Evolutionary conservation across 2,888 invertebrate species (phyloP), one percentile per base, ranked within the genome.

Genomic region (Frankliniella fusca): DNA sequence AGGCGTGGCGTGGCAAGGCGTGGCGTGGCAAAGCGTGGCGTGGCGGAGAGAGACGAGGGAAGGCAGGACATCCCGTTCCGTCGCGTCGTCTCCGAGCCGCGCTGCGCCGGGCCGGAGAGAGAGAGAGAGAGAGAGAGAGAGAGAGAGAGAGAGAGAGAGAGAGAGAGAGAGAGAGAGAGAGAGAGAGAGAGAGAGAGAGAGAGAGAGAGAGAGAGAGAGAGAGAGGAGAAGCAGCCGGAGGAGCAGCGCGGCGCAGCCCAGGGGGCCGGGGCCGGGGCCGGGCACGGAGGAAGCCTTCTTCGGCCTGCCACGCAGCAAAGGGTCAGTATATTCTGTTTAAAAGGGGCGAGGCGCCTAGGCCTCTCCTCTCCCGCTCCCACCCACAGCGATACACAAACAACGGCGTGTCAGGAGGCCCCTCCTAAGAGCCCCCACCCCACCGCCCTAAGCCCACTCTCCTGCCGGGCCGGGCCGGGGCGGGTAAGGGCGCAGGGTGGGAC

Each of bases 321-420:
- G 70, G 70, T 76, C 70, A 76, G 70, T 76, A 76, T 76, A 76
- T 76, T 76, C 70, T 76, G 70, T 76, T 76, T 76, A 76, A 76
- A 76, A 76, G 70, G 70, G 70, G 70, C 70, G 27, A 10, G 70
- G 70, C 8, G 18, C 38, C 38, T 38, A 38, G 38, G 38, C 38
- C 38, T 38, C 38, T 70, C 38, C 38, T 38, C 38, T 70, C n/a
- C 70, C 70, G 70, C 27, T n/a, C 23, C 70, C 70, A 10, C 23
- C 27, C 70, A 23, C 23, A 23, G 70, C 70, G 23, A 76, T 76
- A 76, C 70, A 76, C 70, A 76, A 76, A 76, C 70, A 76, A 76
- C 70, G 70, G 70, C 70, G 70, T 23, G 70, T 76, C 70, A 76
- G 70, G 23, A 76, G 61, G 61, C 23, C 70, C 70, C 23, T 27